Evolutionary conservation across 1,140 invertebrate species (phyloP).

Genomic region (Protaetia brevitarsis): DNA sequence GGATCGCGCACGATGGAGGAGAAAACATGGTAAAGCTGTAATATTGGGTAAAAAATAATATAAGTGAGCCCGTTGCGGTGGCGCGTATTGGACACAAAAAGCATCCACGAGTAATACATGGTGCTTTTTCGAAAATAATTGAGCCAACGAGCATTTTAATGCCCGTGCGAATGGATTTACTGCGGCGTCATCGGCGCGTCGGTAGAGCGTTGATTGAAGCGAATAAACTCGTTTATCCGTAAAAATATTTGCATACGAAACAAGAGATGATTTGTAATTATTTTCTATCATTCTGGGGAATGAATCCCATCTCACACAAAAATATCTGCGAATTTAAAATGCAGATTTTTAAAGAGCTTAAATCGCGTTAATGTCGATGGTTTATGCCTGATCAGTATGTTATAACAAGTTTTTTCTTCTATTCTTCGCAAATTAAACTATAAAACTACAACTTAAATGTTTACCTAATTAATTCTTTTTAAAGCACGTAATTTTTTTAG

Average conservation of each 20-base stretch:
- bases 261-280: slow-evolving; percentile 18
- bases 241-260: slow-evolving; percentile 17
- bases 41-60: slow-evolving; percentile 11
- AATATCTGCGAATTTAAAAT: neutral
- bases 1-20: neutral
- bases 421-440: neutral
- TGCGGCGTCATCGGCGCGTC: neutral
- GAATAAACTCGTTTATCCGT: slow-evolving; percentile 18
- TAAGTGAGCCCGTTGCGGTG: neutral
- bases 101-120: neutral
- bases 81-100: neutral
- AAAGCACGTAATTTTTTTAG: too few species aligned
- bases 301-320: neutral
- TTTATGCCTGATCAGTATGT: too few species aligned
- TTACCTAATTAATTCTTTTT: too few species aligned
- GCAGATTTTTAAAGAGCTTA: neutral
- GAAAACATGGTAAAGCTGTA: neutral
- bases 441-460: too few species aligned
- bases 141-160: slow-evolving; percentile 13
- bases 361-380: too few species aligned
- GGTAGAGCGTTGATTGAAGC: slow-evolving; percentile 13
- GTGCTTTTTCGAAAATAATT: slow-evolving; percentile 14
- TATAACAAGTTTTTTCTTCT: neutral
- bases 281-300: slow-evolving; percentile 6
- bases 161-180: slow-evolving; percentile 8